These are phyloP conservation scores for Acrossocheilus fasciatus DNA, from an alignment of 2,797 vertebrate species.

Conservation along the genomic window DNA sequence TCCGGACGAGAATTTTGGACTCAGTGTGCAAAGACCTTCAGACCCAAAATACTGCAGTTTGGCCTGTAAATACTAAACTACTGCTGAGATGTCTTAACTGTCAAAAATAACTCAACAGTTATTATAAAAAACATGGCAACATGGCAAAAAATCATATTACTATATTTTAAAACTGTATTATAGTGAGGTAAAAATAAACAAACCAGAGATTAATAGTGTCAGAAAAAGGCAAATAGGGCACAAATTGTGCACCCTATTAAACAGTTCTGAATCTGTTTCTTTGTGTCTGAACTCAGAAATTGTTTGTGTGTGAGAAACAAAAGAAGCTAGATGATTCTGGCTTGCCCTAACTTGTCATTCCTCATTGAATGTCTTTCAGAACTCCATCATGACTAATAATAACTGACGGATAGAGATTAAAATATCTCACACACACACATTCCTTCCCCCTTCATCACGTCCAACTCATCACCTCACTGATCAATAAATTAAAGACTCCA, in stretches of 20 bases:
- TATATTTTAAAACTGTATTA: neutral
- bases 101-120: constrained; percentile 2
- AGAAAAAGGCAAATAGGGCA: neutral
- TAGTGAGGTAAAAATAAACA: neutral
- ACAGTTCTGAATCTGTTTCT: neutral
- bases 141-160: neutral
- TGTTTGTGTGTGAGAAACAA: constrained; percentile 8
- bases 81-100: neutral
- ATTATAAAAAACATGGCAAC: neutral
- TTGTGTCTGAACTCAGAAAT: neutral
- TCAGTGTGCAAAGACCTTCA: neutral
- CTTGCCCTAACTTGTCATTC: constrained; percentile 43
- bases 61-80: neutral
- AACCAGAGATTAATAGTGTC: neutral
- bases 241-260: constrained; percentile 19
- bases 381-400: constrained; percentile 62
- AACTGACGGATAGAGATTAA: constrained; percentile 61
- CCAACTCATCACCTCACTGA: constrained; percentile 54
- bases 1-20: neutral
- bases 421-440: constrained; percentile 55
- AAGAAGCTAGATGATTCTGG: constrained; percentile 53
- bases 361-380: constrained; percentile 56
- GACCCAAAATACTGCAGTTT: neutral
- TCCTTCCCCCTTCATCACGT: constrained; percentile 57
- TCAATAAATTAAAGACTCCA: constrained; percentile 71